phyloP scores from a whole-genome alignment of 2,888 invertebrate genomes.

The Campoletis raptor region DNA sequence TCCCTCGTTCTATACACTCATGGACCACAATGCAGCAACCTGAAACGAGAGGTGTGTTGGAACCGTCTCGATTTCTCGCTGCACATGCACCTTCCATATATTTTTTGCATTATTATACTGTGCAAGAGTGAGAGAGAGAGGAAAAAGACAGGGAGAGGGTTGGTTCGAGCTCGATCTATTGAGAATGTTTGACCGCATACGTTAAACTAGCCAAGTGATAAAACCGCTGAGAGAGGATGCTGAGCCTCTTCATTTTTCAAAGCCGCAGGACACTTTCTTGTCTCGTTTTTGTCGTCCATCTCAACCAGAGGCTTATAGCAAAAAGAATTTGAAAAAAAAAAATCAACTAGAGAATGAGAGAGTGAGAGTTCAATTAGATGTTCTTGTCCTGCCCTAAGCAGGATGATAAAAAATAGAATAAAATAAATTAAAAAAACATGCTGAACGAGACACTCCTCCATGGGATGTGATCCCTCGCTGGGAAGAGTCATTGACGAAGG shows the following conservation, averaged over 20 bases:
- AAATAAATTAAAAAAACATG: neutral
- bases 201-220: constrained; percentile 47
- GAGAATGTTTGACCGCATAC: constrained; percentile 36
- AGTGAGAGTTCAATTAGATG: constrained; percentile 48
- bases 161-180: constrained; percentile 31
- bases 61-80: constrained; percentile 59
- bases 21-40: constrained; percentile 46
- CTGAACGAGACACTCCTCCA: constrained; percentile 15
- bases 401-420: neutral
- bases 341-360: neutral
- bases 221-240: constrained; percentile 43
- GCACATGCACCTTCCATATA: constrained; percentile 40
- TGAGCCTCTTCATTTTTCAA: constrained; percentile 37
- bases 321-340: neutral
- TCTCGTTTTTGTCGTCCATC: constrained; percentile 16
- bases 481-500: constrained; percentile 8
- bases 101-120: neutral
- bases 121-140: neutral
- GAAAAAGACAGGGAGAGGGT: neutral
- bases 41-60: constrained; percentile 47
- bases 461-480: constrained; percentile 43
- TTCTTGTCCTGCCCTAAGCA: constrained; percentile 52
- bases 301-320: neutral
- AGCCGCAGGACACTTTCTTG: constrained; percentile 43
- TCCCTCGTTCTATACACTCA: constrained; percentile 11